A percentile compares a stretch with the other conserved stretches of the same genome.
Evolutionary conservation across 2,113 vertebrate genomes (phyloP).

Genomic region (Vulpes ferrilata): DNA sequence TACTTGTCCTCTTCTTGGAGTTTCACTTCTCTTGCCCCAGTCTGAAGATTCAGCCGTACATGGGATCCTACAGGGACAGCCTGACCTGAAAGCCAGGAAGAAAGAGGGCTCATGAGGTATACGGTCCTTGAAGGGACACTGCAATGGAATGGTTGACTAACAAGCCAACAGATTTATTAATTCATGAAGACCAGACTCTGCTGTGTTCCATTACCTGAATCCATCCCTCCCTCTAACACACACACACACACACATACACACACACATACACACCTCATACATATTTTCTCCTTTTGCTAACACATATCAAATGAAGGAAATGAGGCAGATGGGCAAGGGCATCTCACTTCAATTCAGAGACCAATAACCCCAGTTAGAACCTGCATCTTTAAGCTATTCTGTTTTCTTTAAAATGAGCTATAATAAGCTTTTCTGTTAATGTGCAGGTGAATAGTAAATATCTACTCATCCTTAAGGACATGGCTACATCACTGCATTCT

Average conservation of each 20-base stretch:
- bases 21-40: slow-evolving; percentile 93
- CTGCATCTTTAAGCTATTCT: slow-evolving; percentile 5
- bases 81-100: slow-evolving; percentile 89
- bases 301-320: background rate
- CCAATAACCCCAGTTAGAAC: background rate
- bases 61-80: slow-evolving; percentile 94
- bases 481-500: background rate
- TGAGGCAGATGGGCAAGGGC: background rate
- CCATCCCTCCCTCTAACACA: background rate
- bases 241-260: background rate
- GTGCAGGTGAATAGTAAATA: background rate
- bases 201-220: background rate
- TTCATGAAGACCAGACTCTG: background rate
- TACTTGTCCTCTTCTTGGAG: slow-evolving; percentile 85
- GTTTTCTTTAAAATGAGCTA: slow-evolving; percentile 46
- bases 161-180: background rate
- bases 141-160: background rate
- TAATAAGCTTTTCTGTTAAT: background rate
- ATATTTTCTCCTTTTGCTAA: slow-evolving; percentile 10
- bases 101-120: slow-evolving; percentile 36
- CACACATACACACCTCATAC: background rate
- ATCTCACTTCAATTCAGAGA: background rate
- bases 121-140: background rate
- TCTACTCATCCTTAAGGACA: background rate
- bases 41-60: slow-evolving; percentile 95